Conservation (phyloP, 2,797 vertebrate species). For the Epinephelus awoara region DNA sequence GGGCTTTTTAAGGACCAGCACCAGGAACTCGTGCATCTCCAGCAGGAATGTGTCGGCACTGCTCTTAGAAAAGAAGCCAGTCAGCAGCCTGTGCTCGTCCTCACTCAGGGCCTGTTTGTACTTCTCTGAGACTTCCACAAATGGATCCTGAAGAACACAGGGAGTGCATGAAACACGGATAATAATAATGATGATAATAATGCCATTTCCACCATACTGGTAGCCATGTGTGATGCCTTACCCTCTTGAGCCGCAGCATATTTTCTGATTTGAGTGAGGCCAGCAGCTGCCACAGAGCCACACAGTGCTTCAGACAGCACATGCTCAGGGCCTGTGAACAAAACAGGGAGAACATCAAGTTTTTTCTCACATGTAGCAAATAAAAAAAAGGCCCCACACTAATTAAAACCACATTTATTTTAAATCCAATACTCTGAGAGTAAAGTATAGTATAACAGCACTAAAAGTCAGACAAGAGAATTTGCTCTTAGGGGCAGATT, state of each 20-base stretch:
- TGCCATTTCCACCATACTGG: neutral
- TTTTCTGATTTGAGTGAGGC: slow-evolving; percentile 92
- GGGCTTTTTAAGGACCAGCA: slow-evolving; percentile 86
- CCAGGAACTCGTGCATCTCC: slow-evolving; percentile 94
- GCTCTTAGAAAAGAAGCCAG: slow-evolving; percentile 86
- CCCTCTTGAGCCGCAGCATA: slow-evolving; percentile 90
- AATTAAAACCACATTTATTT: neutral
- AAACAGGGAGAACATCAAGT: neutral
- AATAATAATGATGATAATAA: neutral
- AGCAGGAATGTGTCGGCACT: slow-evolving; percentile 89
- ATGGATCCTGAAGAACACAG: slow-evolving; percentile 89
- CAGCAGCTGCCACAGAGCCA: slow-evolving; percentile 94
- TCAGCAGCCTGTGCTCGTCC: slow-evolving; percentile 81
- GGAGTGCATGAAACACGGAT: neutral
- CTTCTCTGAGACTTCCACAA: slow-evolving; percentile 79
- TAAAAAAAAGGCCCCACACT: neutral
- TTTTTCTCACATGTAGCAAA: neutral
- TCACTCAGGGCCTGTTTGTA: slow-evolving; percentile 87
- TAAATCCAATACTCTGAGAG: neutral
- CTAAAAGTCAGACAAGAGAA: neutral
- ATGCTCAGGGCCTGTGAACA: slow-evolving; percentile 86
- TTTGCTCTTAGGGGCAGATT: neutral
- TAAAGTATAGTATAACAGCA: neutral
- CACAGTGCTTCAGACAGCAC: slow-evolving; percentile 89
- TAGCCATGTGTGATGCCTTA: slow-evolving; percentile 66